A percentile compares a stretch with the other conserved stretches of the same genome.
These are phyloP conservation scores for Euleptes europaea DNA, from an alignment of 2,113 vertebrate species.

Conservation along the genomic window DNA sequence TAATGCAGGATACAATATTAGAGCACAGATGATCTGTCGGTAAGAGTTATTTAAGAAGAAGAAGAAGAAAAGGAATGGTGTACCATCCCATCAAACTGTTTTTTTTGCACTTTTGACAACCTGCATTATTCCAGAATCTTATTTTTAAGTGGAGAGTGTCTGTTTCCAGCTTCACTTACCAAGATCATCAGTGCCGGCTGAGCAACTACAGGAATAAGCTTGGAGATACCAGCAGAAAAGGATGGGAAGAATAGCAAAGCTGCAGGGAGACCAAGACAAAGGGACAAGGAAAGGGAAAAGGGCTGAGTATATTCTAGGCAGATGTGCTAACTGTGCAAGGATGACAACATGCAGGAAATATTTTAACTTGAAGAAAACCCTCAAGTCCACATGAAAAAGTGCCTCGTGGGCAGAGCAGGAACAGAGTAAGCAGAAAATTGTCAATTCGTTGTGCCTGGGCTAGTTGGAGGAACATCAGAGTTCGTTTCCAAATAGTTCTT, in stretches of 20 bases:
- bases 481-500: not conserved
- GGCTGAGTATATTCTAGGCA: not conserved
- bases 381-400: not conserved
- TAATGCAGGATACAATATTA: not conserved
- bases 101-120: not conserved
- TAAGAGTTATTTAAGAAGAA: not conserved
- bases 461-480: not conserved
- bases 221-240: not conserved
- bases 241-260: not conserved
- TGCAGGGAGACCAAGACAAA: not conserved
- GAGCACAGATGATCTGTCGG: not conserved
- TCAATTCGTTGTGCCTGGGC: not conserved
- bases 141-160: slow-evolving; percentile 3
- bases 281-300: not conserved
- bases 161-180: not conserved
- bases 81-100: not conserved
- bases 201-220: not conserved
- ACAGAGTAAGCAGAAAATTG: not conserved
- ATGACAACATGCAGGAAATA: not conserved
- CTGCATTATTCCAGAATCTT: not conserved
- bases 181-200: not conserved
- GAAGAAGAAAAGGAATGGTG: not conserved
- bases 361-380: not conserved
- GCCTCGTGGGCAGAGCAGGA: not conserved
- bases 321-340: not conserved